phyloP scores from a whole-genome alignment of 2,888 invertebrate species.

The Penaeus monodon region DNA sequence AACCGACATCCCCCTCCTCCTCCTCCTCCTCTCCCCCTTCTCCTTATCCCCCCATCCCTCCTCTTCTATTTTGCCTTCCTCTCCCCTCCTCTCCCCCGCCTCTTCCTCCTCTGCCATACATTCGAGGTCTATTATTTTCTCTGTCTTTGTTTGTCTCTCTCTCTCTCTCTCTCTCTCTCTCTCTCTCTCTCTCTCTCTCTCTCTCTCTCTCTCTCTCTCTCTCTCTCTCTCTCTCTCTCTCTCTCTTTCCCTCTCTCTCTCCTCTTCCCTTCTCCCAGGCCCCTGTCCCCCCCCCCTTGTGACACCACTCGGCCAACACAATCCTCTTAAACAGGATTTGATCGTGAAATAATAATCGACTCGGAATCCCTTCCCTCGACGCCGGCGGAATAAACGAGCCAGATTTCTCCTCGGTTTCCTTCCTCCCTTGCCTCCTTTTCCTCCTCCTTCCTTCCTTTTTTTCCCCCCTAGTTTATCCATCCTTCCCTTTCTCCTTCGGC shows the following conservation, averaged over 20 bases:
- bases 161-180: not conserved
- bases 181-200: not conserved
- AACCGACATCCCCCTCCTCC: not conserved
- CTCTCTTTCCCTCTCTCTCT: too few species aligned
- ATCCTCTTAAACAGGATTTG: slow-evolving; percentile 11
- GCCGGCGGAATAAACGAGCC: too few species aligned
- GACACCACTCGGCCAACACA: slow-evolving; percentile 15
- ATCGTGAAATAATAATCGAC: not conserved
- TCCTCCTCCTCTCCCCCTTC: not conserved
- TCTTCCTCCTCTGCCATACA: not conserved
- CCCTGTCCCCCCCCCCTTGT: slow-evolving; percentile 2
- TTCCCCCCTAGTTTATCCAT: too few species aligned
- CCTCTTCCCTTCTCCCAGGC: slow-evolving; percentile 6
- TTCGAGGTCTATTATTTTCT: not conserved
- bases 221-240: not conserved
- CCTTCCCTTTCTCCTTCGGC: too few species aligned
- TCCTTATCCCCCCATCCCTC: not conserved
- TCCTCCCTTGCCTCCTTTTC: too few species aligned
- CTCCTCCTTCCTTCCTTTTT: too few species aligned
- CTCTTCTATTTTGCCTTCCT: not conserved
- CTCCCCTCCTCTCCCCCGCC: not conserved
- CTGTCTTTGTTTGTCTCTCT: not conserved
- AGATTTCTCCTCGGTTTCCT: too few species aligned
- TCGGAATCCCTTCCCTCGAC: too few species aligned
- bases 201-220: slow-evolving; percentile 19